Conservation (phyloP, 2,113 vertebrate species). For the Misgurnus anguillicaudatus region DNA sequence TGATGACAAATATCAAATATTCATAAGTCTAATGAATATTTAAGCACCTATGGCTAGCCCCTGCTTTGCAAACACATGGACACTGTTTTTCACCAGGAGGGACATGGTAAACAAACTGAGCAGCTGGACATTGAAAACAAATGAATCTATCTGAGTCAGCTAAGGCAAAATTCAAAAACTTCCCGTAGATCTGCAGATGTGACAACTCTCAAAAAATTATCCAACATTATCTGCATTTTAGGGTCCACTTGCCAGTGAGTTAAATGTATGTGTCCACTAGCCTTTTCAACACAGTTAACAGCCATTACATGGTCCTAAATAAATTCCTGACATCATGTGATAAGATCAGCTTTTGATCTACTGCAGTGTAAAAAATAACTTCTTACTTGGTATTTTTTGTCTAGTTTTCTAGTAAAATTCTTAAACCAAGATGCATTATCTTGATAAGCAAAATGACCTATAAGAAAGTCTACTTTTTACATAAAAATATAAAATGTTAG, state of each 20-base stretch:
- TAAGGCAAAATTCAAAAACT: neutral
- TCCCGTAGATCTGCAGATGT: neutral
- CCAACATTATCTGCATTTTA: neutral
- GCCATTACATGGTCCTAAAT: neutral
- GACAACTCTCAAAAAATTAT: neutral
- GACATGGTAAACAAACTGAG: constrained; percentile 4
- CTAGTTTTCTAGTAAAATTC: no score
- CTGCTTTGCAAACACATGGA: constrained; percentile 52
- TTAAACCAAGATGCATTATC: no score
- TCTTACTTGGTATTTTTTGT: no score
- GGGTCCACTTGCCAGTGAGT: neutral
- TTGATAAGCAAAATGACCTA: no score
- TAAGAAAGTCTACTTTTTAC: no score
- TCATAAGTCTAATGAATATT: constrained; percentile 71
- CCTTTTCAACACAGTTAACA: neutral
- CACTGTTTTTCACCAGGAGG: constrained; percentile 44
- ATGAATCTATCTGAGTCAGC: no score
- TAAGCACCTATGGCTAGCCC: constrained; percentile 51
- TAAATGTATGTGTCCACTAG: neutral
- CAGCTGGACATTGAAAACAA: neutral
- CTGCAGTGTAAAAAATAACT: no score
- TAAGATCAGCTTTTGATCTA: no score
- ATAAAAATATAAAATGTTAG: no score
- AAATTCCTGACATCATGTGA: constrained; percentile 2
- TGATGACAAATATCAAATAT: constrained; percentile 70